Evolutionary conservation across 2,113 vertebrate species (phyloP), one percentile per base, ranked within the genome.

Genomic region (rabbit (Oryctolagus cuniculus)): DNA sequence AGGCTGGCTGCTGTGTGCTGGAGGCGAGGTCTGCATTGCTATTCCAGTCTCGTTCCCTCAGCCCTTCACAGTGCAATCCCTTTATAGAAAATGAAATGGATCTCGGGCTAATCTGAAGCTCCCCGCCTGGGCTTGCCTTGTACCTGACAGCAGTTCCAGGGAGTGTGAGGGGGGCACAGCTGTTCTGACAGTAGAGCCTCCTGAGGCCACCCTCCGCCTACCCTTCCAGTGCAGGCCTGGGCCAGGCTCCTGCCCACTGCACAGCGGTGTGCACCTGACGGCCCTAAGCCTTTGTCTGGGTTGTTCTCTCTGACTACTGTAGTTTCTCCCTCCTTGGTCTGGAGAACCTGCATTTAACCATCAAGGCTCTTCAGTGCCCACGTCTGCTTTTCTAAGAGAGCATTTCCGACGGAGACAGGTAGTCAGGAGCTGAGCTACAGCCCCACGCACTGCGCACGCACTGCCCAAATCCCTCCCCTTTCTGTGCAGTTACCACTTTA

Each of bases 181-280:
- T 55, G 15, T 22, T 44, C 34, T 82, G 31, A 78, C 3, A 38
- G 69, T 31, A 77, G 34, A 34, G 31, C 53, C 31, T 22, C 24
- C 69, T 4, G 7, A 51, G 27, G 24, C 63, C 5, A 29, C 36
- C 44, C 66, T 19, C 58, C 13, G 16, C 38, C 3, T 8, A 6
- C 51, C 51, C 6, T 22, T 16, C 21, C 4, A 19, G 44, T 15
- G 63, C 53, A 15, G 0, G 3, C 36, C 83, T 4, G 21, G 31
- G 5, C 61, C 63, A 2, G 27, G 24, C 1, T 3, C 49, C 69
- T 7, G 7, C 21, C 73, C 51, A 10, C 78, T 1, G 1, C 11
- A 17, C 15, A 1, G 66, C 27, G 63, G 15, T 1, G 0, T 5
- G 12, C 73, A 16, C 24, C 10, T 3, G 0, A 15, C 75, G 64